Base-by-base conservation (phyloP, 2,888 invertebrate species). In the Drosophila merina region DNA sequence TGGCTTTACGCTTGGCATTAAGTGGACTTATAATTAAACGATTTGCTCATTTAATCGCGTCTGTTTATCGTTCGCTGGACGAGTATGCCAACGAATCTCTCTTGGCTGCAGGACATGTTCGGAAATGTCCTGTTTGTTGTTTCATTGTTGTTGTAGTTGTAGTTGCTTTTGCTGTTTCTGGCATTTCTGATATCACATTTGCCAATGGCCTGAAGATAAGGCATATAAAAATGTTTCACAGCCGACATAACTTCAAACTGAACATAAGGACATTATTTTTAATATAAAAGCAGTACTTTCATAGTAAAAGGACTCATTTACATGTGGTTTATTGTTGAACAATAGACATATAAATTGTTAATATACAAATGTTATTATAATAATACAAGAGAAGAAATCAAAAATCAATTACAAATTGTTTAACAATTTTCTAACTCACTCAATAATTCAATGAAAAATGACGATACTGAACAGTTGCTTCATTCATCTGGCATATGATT, bases 1-100 rank as follows among this genome's bases (percentile, higher is more conserved):
- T 64, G 79, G 87, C 79, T 74, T 87, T 79, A 70, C 58, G 51
- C 59, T 52, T 14, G 72, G 71, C 76, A 77, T 85, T 86, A 89
- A 89, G 84, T 86, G 86, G 75, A 79, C 82, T 83, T 88, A 83
- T 88, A 88, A 88, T 88, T 89, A 88, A 88, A 86, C 88, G 88
- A 77, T 88, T 82, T 88, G 74, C 74, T 75, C 80, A 76, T 74
- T 88, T 76, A 82, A 87, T 83, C 84, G 74, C 72, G 72, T 75
- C 74, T 72, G 74, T 77, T 79, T 87, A 87, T 87, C 81, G 72
- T 54, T 50, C 55, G 59, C 64, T 68, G 70, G 56, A 59, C 47
- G 57, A 25, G 54, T 50, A 36, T 57, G 57, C 7, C 25, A 66
- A 33, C 58, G 58, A 66, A 47, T 64, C 67, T 73, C 76, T 51